Base-by-base conservation (phyloP, 2,797 vertebrate genomes). In the Melanogrammus aeglefinus region DNA sequence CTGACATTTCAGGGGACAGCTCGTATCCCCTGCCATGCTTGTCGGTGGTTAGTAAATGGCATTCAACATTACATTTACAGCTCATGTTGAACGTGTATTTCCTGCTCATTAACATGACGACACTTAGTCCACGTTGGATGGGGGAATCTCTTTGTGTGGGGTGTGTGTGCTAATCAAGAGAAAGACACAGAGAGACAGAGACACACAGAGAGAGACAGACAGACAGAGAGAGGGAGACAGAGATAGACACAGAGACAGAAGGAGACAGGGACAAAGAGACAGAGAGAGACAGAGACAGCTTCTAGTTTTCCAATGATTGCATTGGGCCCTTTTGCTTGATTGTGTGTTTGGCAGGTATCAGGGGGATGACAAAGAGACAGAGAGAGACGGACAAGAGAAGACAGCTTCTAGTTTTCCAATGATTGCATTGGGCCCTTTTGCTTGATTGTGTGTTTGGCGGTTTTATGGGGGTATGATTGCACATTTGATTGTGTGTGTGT, bases 261-360 rank as follows among this genome's bases (percentile, higher is more conserved):
- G 7, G 51, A 57, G 57, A 63, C 18, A 63, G 57, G 6, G 57
- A 69, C n/a, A 69, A 0, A 69, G 63, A 27, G n/a, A 66, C 21
- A 9, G 4, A 29, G 29, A 72, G 29, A 72, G 29, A n/a, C n/a
- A 72, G 13, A 72, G 0, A 72, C 12, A 72, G 47, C 47, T 24
- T 70, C 66, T 70, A 24, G 8, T 71, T 31, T 71, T 72, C 31
- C 31, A 72, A 72, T 72, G 70, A 33, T 33, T 71, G 69, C 31
- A 71, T 71, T 66, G 57, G 57, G 57, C n/a, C 70, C 31, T 72
- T 72, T 35, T 72, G 70, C 63, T 27, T 66, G 63, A 66, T 66
- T 66, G 63, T 66, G 63, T 27, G 63, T 66, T 66, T 66, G n/a
- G 63, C 2, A n/a, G n/a, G n/a, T n/a, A n/a, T n/a, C n/a, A n/a